Base-by-base conservation (phyloP, 1,140 invertebrate genomes). In the Leguminivora glycinivorella region DNA sequence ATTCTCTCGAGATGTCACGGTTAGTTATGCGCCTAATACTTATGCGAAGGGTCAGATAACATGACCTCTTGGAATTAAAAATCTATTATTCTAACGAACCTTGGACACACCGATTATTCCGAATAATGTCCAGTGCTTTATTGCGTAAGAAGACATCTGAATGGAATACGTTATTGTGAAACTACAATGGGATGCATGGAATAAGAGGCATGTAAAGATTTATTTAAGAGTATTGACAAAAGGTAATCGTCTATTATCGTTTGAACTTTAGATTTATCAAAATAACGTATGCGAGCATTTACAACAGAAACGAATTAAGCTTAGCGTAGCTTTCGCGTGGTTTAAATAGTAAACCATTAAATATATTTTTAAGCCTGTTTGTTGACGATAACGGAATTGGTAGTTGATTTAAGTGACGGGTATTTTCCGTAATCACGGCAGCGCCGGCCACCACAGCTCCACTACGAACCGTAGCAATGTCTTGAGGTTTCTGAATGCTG, bases 21-120 rank as follows among this genome's bases (percentile, higher is more conserved):
- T 29, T 29, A 63, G 58, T 63, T 63, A 17, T 17, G 17, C 5
- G 47, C 47, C 47, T 63, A n/a, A n/a, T n/a, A 63, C 58, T 63
- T 63, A 63, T 29, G 58, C 58, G 14, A 70, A 68, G 69, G 70
- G 72, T 74, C 69, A 67, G 38, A 40, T 56, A 38, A 56, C 67
- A 24, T 67, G 72, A 74, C 72, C 72, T 74, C 40, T 67, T 24
- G 12, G 34, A 71, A 74, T 74, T 74, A 67, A 69, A 74, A 71
- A 58, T 52, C 70, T 74, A 74, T 74, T 71, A 70, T 71, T 69
- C 69, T 69, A 56, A 19, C 26, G 29, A 60, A 68, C 69, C 69
- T 70, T 68, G 58, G 58, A 63, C 58, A 63, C 58, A 31, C 29
- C 58, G 58, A 63, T 63, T 63, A 63, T 63, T 63, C 58, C 26